These are phyloP conservation scores for Eospalax fontanierii DNA, from an alignment of 2,797 vertebrate genomes.

Conservation along the genomic window DNA sequence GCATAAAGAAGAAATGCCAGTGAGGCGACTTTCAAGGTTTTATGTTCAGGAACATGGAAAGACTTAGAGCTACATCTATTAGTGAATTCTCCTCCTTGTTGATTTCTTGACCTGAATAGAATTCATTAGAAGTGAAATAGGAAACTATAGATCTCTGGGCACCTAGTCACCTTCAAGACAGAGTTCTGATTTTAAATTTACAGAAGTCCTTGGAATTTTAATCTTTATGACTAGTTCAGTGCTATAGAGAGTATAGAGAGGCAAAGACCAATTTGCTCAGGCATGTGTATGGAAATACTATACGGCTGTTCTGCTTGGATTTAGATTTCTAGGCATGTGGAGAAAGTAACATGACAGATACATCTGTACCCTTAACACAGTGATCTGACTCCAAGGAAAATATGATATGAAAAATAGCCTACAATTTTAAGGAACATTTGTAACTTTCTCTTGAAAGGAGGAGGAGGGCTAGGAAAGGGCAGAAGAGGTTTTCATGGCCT, in stretches of 20 bases:
- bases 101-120: slow-evolving; percentile 19
- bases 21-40: neutral
- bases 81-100: neutral
- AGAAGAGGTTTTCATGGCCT: neutral
- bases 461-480: neutral
- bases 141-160: neutral
- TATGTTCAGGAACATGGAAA: neutral
- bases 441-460: neutral
- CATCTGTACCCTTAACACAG: neutral
- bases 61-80: neutral
- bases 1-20: neutral
- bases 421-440: slow-evolving; percentile 26
- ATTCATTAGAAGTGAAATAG: neutral
- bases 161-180: neutral
- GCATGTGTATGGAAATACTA: neutral
- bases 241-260: neutral
- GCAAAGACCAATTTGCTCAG: neutral
- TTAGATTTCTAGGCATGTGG: neutral
- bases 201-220: slow-evolving; percentile 34
- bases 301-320: neutral
- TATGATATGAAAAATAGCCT: neutral
- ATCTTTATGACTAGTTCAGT: neutral
- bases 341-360: neutral
- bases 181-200: neutral
- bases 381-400: slow-evolving; percentile 37